These are phyloP conservation scores for Trachythela sp. DNA, from an alignment of 64 coral and sea anemone species.

Conservation along the genomic window DNA sequence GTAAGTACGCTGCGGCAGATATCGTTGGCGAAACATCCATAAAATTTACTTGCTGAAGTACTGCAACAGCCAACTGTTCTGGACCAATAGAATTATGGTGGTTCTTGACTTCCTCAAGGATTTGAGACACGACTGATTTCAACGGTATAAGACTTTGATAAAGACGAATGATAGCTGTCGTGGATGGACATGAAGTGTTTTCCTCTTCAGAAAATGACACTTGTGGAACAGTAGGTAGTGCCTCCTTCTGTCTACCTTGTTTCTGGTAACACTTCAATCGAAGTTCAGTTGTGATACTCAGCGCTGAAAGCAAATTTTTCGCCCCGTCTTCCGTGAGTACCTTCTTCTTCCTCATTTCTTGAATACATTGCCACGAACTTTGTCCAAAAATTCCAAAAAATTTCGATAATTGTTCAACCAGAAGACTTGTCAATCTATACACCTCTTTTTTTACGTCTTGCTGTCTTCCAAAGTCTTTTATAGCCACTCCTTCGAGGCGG, in stretches of 20 bases:
- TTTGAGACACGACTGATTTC: background rate
- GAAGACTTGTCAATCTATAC: background rate
- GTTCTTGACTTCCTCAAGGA: background rate
- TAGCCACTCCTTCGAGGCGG: background rate
- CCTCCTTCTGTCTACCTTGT: background rate
- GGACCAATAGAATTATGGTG: too few relatives aligned
- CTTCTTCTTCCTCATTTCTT: background rate
- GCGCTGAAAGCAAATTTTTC: background rate
- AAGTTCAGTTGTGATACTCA: background rate
- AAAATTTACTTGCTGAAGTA: background rate
- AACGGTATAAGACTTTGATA: background rate
- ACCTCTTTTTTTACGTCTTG: background rate
- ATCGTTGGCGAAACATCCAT: background rate
- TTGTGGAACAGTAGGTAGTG: conserved; percentile 12
- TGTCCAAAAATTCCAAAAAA: background rate
- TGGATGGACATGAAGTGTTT: background rate
- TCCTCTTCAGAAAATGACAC: background rate
- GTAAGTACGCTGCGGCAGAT: background rate
- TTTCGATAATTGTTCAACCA: background rate
- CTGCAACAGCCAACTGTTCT: background rate
- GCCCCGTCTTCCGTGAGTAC: background rate
- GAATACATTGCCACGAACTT: background rate
- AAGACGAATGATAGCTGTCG: conserved; percentile 9
- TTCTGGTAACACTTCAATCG: background rate
- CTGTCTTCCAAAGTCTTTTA: background rate